Conservation (phyloP, 2,797 vertebrate genomes). For the Emys orbicularis region DNA sequence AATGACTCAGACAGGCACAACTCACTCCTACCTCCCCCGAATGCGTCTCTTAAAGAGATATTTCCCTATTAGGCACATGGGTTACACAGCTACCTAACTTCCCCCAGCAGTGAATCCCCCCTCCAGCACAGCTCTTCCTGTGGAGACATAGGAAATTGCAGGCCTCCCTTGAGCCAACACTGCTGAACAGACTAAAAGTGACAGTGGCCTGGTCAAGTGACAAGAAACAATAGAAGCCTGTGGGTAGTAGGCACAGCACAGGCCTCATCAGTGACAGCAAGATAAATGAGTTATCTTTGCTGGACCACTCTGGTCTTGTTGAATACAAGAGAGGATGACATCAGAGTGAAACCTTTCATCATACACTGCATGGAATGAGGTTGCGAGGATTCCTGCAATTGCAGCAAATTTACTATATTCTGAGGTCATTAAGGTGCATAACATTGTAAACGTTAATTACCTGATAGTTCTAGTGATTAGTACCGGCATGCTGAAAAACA, state of each 20-base stretch:
- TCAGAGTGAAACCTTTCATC: background rate
- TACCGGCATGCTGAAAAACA: background rate
- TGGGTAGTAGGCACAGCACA: background rate
- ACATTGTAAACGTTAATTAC: background rate
- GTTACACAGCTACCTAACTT: too few species aligned
- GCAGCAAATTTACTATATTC: background rate
- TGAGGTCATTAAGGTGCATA: background rate
- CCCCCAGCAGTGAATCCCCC: too few species aligned
- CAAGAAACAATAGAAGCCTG: background rate
- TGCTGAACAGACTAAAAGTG: background rate
- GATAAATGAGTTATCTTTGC: background rate
- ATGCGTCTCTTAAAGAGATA: too few species aligned
- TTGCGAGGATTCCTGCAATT: background rate
- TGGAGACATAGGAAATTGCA: background rate
- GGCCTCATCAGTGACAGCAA: background rate
- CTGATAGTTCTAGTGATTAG: background rate
- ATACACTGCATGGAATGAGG: background rate
- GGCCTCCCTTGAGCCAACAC: background rate
- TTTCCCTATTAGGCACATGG: too few species aligned
- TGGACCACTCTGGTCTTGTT: background rate
- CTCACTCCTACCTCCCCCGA: too few species aligned
- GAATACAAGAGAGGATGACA: background rate
- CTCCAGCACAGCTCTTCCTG: background rate
- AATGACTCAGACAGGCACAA: too few species aligned
- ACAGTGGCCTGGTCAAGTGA: background rate